phyloP scores from a whole-genome alignment of 2,113 vertebrate species.

The pig (Sus scrofa) region DNA sequence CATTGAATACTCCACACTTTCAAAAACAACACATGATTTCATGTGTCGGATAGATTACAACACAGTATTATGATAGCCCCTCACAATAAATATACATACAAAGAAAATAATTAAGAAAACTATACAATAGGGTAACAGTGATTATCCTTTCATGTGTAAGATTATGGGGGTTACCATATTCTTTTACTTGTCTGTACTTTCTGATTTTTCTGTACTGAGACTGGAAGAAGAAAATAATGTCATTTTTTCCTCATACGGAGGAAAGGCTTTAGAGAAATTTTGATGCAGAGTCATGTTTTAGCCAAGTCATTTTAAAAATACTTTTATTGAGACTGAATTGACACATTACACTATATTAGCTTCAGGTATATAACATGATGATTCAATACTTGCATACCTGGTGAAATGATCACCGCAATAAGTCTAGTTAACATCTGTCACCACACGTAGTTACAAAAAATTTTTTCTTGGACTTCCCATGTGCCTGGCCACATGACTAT shows the following conservation, averaged over 20 bases:
- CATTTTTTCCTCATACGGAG: neutral
- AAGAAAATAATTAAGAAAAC: constrained; percentile 9
- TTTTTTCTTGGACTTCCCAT: neutral
- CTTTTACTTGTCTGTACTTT: neutral
- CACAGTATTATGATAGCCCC: neutral
- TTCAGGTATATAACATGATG: neutral
- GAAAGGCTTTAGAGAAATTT: constrained; percentile 9
- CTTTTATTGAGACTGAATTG: neutral
- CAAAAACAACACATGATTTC: neutral
- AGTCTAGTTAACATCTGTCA: neutral
- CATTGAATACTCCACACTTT: constrained; percentile 36
- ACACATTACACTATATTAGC: neutral
- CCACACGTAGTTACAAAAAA: neutral
- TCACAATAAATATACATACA: neutral
- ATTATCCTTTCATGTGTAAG: neutral
- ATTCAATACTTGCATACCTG: neutral
- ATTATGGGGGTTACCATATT: neutral
- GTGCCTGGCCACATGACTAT: too few relatives aligned
- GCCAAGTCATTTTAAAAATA: neutral
- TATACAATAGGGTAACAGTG: neutral
- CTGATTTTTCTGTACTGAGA: constrained; percentile 8
- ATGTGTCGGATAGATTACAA: neutral
- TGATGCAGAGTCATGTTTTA: constrained; percentile 36
- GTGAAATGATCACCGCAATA: neutral
- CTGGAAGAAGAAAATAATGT: neutral